Evolutionary conservation across 2,888 invertebrate species (phyloP).

Genomic region (Amiota communis): DNA sequence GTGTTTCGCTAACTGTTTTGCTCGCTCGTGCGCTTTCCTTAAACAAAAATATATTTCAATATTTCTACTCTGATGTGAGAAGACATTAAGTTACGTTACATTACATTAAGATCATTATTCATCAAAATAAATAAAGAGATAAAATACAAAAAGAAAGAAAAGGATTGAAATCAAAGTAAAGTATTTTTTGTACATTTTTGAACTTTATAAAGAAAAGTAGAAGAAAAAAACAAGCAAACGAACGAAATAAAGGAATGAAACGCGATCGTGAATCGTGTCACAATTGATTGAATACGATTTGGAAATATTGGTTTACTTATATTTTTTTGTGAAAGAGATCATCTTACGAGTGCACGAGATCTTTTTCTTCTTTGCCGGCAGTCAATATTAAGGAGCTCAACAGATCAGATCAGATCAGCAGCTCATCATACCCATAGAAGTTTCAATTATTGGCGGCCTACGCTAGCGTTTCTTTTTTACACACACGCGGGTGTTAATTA

Average conservation of each 20-base stretch:
- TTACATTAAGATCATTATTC: constrained; percentile 18
- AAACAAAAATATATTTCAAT: background rate
- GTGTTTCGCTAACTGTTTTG: constrained; percentile 48
- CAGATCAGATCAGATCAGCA: no score
- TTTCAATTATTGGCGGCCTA: background rate
- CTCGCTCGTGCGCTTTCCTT: background rate
- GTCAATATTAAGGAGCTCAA: background rate
- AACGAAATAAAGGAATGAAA: constrained; percentile 1
- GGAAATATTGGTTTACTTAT: constrained; percentile 12
- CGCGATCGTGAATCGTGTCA: constrained; percentile 61
- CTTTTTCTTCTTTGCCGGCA: constrained; percentile 1
- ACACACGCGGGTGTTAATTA: constrained; percentile 30
- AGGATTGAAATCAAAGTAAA: no score
- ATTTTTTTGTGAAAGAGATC: background rate
- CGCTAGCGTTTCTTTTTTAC: background rate
- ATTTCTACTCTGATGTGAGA: background rate
- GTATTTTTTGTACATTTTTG: constrained; percentile 22
- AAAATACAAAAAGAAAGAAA: no score
- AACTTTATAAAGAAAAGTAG: constrained; percentile 22
- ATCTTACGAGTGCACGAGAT: background rate
- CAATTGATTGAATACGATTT: constrained; percentile 56
- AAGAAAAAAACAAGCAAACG: background rate
- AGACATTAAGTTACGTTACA: constrained; percentile 4
- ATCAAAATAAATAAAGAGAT: background rate
- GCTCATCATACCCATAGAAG: background rate